These are phyloP conservation scores for Tychaedon coryphoeus DNA, from an alignment of 2,113 vertebrate genomes.

Conservation along the genomic window DNA sequence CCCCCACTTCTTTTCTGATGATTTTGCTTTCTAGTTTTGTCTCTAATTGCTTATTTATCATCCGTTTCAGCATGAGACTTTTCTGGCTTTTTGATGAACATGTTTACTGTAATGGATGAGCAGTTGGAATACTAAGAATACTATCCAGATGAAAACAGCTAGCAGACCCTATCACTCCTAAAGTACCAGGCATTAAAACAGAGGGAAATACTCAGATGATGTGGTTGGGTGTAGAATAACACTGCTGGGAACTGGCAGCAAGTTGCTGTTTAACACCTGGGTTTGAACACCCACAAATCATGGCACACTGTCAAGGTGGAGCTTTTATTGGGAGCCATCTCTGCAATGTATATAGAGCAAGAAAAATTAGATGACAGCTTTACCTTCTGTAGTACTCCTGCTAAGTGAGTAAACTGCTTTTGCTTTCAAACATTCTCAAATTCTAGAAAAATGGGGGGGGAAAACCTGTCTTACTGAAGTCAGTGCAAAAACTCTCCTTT, in stretches of 20 bases:
- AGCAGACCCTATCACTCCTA: background rate
- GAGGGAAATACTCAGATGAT: background rate
- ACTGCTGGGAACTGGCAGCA: background rate
- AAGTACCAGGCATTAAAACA: background rate
- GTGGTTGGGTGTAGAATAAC: background rate
- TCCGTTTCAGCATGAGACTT: background rate
- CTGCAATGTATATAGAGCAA: background rate
- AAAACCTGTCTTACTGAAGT: background rate
- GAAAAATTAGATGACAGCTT: background rate
- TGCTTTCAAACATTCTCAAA: background rate
- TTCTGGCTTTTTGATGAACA: slow-evolving; percentile 10
- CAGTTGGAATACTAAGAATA: background rate
- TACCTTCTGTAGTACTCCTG: background rate
- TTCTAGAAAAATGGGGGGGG: background rate
- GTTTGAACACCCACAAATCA: background rate
- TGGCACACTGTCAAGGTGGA: background rate
- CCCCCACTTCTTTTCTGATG: background rate
- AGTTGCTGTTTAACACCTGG: background rate
- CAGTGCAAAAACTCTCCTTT: background rate
- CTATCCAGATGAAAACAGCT: background rate
- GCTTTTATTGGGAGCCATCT: background rate
- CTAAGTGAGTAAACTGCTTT: background rate
- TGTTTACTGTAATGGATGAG: background rate
- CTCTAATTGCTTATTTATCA: slow-evolving; percentile 24
- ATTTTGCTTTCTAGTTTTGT: slow-evolving; percentile 28